Conservation (phyloP, 2,113 vertebrate genomes). For the Aphyosemion australe region DNA sequence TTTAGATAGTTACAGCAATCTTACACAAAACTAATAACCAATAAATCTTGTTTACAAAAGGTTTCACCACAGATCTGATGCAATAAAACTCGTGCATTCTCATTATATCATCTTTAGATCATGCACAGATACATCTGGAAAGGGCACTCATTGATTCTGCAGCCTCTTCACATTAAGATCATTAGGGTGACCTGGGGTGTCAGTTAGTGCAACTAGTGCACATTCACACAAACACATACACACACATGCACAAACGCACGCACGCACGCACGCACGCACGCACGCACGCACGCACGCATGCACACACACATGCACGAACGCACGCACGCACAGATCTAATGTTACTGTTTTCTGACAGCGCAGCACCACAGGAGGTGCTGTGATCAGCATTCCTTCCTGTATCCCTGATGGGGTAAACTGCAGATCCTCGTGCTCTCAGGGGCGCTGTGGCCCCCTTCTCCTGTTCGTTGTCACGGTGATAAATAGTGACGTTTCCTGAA, state of each 20-base stretch:
- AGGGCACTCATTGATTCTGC: conserved; percentile 59
- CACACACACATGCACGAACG: conserved; percentile 13
- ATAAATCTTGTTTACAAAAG: background rate
- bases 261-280: conserved; percentile 1
- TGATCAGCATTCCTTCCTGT: conserved; percentile 45
- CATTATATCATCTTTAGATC: conserved; percentile 27
- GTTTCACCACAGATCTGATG: background rate
- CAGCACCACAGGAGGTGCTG: conserved; percentile 51
- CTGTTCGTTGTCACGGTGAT: conserved; percentile 54
- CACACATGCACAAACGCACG: background rate
- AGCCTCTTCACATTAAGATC: conserved; percentile 60
- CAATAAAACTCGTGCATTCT: background rate
- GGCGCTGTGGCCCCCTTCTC: conserved; percentile 22
- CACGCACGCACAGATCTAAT: conserved; percentile 20
- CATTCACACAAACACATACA: no score
- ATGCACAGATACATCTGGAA: background rate
- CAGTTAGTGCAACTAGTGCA: conserved; percentile 40
- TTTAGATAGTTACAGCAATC: no score
- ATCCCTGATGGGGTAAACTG: background rate
- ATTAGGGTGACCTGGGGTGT: conserved; percentile 70
- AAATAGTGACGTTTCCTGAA: conserved; percentile 61
- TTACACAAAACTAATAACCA: no score
- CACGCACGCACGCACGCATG: background rate
- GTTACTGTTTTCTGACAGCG: conserved; percentile 56
- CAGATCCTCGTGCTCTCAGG: conserved; percentile 15